These are phyloP conservation scores for Danaus plexippus DNA, from an alignment of 1,140 invertebrate genomes.

Conservation along the genomic window DNA sequence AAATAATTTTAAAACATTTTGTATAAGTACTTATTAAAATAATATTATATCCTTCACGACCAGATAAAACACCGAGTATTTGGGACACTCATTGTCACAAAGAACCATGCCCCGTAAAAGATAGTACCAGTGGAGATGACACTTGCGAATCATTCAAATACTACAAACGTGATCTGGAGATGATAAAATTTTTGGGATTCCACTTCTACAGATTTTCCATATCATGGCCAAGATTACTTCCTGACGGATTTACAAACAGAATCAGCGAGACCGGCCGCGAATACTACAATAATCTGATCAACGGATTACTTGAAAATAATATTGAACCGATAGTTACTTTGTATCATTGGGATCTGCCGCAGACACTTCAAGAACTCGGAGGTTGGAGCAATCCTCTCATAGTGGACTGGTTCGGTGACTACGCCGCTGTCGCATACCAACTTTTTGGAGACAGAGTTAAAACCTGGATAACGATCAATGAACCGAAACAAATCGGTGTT, in stretches of 20 bases:
- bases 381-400: conserved; percentile 57
- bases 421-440: conserved; percentile 50
- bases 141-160: conserved; percentile 76
- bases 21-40: background rate
- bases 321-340: conserved; percentile 72
- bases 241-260: conserved; percentile 64
- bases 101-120: conserved; percentile 44
- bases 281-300: conserved; percentile 75
- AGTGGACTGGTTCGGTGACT: conserved; percentile 64
- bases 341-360: conserved; percentile 59
- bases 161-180: conserved; percentile 69
- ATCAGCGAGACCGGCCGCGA: conserved; percentile 70
- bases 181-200: conserved; percentile 68
- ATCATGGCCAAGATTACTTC: conserved; percentile 75
- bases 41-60: conserved; percentile 10
- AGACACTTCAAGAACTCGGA: conserved; percentile 52
- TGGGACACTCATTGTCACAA: conserved; percentile 34
- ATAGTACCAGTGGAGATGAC: conserved; percentile 71
- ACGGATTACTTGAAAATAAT: conserved; percentile 65
- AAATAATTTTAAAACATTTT: too few species aligned
- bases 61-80: conserved; percentile 48
- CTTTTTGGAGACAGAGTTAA: conserved; percentile 66
- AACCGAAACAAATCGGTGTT: conserved; percentile 49
- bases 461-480: conserved; percentile 67
- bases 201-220: conserved; percentile 76